Conservation (phyloP, 2,888 invertebrate species). For the Aethes cnicana region DNA sequence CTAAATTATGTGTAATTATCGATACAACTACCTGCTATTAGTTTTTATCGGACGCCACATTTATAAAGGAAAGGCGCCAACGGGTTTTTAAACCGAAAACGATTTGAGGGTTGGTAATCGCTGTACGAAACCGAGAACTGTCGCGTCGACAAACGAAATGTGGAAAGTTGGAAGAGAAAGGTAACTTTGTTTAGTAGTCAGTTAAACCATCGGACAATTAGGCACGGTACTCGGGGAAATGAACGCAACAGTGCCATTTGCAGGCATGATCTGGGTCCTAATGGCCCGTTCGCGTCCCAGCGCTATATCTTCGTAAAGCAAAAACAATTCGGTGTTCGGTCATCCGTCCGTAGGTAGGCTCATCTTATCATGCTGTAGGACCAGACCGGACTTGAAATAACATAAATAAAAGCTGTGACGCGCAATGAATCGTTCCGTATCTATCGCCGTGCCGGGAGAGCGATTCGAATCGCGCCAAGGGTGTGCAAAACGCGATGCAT, state of each 20-base stretch:
- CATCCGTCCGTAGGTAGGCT: too few relatives aligned
- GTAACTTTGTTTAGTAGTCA: conserved; percentile 26
- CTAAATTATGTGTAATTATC: conserved; percentile 54
- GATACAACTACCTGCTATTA: conserved; percentile 49
- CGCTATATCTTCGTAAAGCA: conserved; percentile 6
- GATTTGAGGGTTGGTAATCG: conserved; percentile 31
- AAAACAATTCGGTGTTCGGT: conserved; percentile 11
- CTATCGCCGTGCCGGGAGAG: conserved; percentile 9
- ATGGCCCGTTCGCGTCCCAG: conserved; percentile 6
- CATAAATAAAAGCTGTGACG: conserved; percentile 13
- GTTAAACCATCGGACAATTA: conserved; percentile 16
- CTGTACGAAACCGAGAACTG: conserved; percentile 22
- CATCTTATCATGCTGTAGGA: too few relatives aligned
- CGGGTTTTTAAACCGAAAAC: conserved; percentile 45
- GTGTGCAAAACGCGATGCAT: conserved; percentile 10
- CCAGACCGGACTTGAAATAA: conserved; percentile 4
- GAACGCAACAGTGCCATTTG: conserved; percentile 13
- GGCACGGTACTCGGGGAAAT: conserved; percentile 13
- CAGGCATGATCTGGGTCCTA: conserved; percentile 21
- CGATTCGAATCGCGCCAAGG: conserved; percentile 9
- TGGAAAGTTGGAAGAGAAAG: conserved; percentile 29
- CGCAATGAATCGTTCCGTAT: conserved; percentile 18
- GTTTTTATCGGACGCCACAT: conserved; percentile 53
- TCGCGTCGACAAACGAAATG: conserved; percentile 26
- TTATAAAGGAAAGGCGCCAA: conserved; percentile 53